Evolutionary conservation across 2,797 vertebrate species (phyloP), one percentile per base, ranked within the genome.

Genomic region (Bucorvus abyssinicus): DNA sequence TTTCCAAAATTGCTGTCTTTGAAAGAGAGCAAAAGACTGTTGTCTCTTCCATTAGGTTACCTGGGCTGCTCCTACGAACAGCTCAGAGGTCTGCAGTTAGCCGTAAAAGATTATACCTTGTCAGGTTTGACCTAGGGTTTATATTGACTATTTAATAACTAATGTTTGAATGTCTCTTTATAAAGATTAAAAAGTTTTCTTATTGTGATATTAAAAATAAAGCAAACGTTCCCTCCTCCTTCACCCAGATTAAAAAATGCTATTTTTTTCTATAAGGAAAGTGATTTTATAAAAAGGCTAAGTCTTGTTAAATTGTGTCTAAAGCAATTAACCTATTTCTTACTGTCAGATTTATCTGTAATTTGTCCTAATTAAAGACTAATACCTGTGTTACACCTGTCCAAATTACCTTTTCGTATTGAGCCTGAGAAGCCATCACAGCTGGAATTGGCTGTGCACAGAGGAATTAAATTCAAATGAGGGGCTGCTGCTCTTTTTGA

Each of bases 261-360:
- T 44, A 22, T 68, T 77, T 73, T 90, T 87, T 84, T 36, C 57
- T 64, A 1, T 76, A 60, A 57, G 29, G 36, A 7, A 74, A 91
- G n/a, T 67, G 23, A 10, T 95, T 90, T 78, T 78, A 80, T 92
- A 84, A 69, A 79, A 69, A 42, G 69, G 52, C 53, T 90, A 80
- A 60, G 36, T 76, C 80, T 89, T 61, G 44, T 95, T 90, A 95
- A 96, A 95, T 82, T 81, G 34, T 42, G 69, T 89, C 71, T 94
- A 78, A 96, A 87, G 89, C 96, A 96, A 97, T 97, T 96, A 96
- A 88, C 96, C 96, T 96, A 95, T 96, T 97, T 96, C 60, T 78
- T 57, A 30, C 50, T 90, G 71, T 81, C 47, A 84, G 44, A 93
- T 65, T 86, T 87, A 96, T 92, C 47, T 90, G 83, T 40, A 63